phyloP scores from a whole-genome alignment of 2,797 vertebrate species.

The Synaphobranchus kaupii region DNA sequence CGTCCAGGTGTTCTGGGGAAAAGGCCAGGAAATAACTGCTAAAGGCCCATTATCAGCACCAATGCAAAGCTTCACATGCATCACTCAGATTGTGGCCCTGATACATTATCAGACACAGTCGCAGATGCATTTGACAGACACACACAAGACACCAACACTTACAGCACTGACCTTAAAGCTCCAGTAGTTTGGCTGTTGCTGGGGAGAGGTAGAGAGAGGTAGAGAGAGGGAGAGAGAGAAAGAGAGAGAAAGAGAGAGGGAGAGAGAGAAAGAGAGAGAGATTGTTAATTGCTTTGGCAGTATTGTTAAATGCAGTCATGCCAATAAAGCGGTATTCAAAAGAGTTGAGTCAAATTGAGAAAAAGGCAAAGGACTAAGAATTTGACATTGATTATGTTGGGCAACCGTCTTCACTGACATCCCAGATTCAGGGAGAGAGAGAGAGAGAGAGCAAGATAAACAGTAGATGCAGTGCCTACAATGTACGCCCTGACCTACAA shows the following conservation, averaged over 20 bases:
- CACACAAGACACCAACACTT: conserved; percentile 44
- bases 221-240: conserved; percentile 34
- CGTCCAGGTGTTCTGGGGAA: not conserved
- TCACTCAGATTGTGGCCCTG: not conserved
- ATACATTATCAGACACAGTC: conserved; percentile 42
- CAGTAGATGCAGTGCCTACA: not conserved
- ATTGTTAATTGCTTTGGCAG: no score
- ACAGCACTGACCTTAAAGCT: conserved; percentile 98
- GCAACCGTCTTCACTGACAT: conserved; percentile 44
- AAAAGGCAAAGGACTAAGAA: conserved; percentile 55
- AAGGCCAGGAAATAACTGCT: not conserved
- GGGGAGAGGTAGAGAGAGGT: conserved; percentile 39
- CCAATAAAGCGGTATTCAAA: conserved; percentile 99
- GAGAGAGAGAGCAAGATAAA: conserved; percentile 30
- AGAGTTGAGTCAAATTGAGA: conserved; percentile 72
- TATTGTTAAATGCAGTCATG: conserved; percentile 70
- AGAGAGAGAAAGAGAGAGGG: conserved; percentile 45
- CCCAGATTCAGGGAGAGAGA: conserved; percentile 21
- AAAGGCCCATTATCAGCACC: not conserved
- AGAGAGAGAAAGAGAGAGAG: conserved; percentile 15
- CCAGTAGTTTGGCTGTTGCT: conserved; percentile 99
- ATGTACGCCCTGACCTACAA: conserved; percentile 22
- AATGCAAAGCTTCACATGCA: not conserved
- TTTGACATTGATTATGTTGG: conserved; percentile 46
- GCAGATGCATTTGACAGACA: not conserved